Evolutionary conservation across 2,888 invertebrate genomes (phyloP), one percentile per base, ranked within the genome.

Genomic region (Cyaniris semiargus): DNA sequence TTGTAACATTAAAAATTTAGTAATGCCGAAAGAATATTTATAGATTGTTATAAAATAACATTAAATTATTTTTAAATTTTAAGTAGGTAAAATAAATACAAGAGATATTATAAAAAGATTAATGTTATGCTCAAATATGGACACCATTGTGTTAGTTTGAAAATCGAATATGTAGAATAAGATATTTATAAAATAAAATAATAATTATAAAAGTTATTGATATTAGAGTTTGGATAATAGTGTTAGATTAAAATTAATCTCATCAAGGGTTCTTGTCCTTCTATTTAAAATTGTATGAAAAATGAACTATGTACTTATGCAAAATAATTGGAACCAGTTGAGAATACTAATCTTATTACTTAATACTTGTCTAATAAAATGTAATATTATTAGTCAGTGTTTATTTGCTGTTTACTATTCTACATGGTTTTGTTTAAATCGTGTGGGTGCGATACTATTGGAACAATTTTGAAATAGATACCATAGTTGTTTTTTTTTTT

Each of bases 91-190:
- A 66, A 15, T 27, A 66, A 27, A 27, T 66, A 27, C 10, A 66
- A 66, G 27, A 66, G 27, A 66, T 66, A 66, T 13, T 60, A 21
- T 13, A 23, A 60, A 60, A 10, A 13, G 3, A 23, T 15, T 31
- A 18, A 27, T 27, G 18, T 66, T 66, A 27, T 7, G 66, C 66
- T 66, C 66, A 66, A 66, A 66, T 66, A 66, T 66, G 66, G 66
- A 66, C 66, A 66, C 66, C 66, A 31, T 27, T 66, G 66, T 66
- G 66, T 66, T 31, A 66, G 27, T 66, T 66, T 18, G 15, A 66
- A 66, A 31, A 27, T 66, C 27, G 15, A 15, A 66, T 66, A 27
- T 23, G 0, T 27, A 66, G 15, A 27, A 27, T 66, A 27, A 6
- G 66, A 66, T 58, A 60, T 3, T 10, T 23, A 23, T 21, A 10